Evolutionary conservation across 1,140 invertebrate genomes (phyloP).

Genomic region (Drosophila hydei): DNA sequence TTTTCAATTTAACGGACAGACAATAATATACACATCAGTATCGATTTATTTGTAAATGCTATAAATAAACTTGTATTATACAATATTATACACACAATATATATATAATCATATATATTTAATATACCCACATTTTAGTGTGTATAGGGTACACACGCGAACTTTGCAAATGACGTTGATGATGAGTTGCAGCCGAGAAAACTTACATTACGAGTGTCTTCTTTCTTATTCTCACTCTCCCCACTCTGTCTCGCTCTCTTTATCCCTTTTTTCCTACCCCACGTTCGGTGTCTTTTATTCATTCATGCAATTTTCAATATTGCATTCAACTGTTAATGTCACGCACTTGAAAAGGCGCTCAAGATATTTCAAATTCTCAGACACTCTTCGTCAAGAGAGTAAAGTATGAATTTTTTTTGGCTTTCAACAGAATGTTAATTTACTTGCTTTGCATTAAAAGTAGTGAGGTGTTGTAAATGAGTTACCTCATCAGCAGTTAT

Average conservation of each 20-base stretch:
- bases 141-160: constrained; percentile 9
- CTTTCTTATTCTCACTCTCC: background rate
- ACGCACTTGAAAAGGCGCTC: constrained; percentile 38
- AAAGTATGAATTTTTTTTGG: too few species aligned
- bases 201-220: constrained; percentile 12
- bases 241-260: background rate
- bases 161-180: constrained; percentile 57
- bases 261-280: background rate
- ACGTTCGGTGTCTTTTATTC: constrained; percentile 5
- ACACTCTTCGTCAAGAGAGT: too few species aligned
- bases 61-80: too few species aligned
- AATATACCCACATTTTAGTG: background rate
- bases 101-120: background rate
- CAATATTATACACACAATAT: background rate
- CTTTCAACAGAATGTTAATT: constrained; percentile 24
- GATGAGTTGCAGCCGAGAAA: constrained; percentile 44
- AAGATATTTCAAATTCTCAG: constrained; percentile 40
- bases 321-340: constrained; percentile 58
- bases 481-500: background rate
- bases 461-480: background rate
- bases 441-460: constrained; percentile 15
- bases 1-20: too few species aligned
- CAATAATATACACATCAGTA: too few species aligned
- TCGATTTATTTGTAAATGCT: too few species aligned
- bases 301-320: constrained; percentile 53